Base-by-base conservation (phyloP, 2,113 vertebrate genomes). In the Pseudopipra pipra region DNA sequence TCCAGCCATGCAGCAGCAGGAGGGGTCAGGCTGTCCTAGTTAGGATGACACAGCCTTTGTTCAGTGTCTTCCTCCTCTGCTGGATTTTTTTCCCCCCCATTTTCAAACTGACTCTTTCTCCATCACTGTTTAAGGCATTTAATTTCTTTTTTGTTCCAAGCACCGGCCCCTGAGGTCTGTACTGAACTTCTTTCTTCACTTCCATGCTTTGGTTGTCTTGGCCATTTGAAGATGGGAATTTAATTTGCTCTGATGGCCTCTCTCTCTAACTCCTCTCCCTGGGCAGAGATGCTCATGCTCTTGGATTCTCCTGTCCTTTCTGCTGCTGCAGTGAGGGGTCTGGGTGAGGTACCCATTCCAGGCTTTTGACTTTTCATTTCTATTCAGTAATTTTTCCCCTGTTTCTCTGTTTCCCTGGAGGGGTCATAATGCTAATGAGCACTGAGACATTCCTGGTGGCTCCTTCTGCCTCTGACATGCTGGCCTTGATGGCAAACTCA, bases 261-360 rank as follows among this genome's bases (percentile, higher is more conserved):
- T 71, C n/a, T 87, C 51, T 30, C 39, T 63, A 90, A 82, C n/a
- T 86, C 73, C 81, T 87, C 67, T 93, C 93, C 76, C 90, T 65
- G 63, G 39, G 81, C 51, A 93, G 71, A 71, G 66, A 23, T 47
- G 56, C 43, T 68, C n/a, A 14, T 55, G 80, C 66, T 96, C 96
- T 96, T 94, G 96, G 90, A 87, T 76, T 95, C 95, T 90, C 91
- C 93, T 87, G 25, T 84, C 71, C 37, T 43, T 65, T 62, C 30
- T 87, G 58, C 59, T 78, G 81, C 14, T 79, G 83, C 37, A 72
- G 22, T 18, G 37, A 55, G 58, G 91, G 82, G 14, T 85, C 74
- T 88, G 88, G 71, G 71, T 63, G 55, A 85, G 44, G 14, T 24
- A 43, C 51, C 47, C 39, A 5, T 43, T 88, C 51, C 14, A 43